Base-by-base conservation (phyloP, 2,888 invertebrate genomes). In the Lasioglossum leucozonium region DNA sequence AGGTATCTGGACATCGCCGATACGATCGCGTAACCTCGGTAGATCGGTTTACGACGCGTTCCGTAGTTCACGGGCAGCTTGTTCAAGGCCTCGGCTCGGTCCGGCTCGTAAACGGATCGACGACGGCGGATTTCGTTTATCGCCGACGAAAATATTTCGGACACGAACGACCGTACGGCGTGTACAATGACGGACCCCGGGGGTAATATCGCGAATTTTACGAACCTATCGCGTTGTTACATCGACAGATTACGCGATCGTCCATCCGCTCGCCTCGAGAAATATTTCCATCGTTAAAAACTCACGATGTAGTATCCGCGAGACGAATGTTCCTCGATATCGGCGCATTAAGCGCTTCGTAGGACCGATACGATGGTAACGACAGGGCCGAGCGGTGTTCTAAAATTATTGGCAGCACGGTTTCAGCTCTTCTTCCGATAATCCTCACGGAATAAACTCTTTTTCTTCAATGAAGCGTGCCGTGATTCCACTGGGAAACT, bases 71-170 rank as follows among this genome's bases (percentile, higher is more conserved):
- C 16, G 37, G 30, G 5, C 58, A 30, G 18, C 30, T 4, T 42
- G 62, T 42, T 30, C 62, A 40, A 62, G 58, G 62, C 22, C 58
- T 71, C 55, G 10, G n/a, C n/a, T 71, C 67, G 11, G 26, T 13
- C 34, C 5, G 2, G 80, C 42, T 78, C 37, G 71, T 81, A 79
- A 77, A 80, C 26, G 42, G 42, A 58, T 77, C 77, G 55, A 18
- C 13, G n/a, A 47, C 34, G 5, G 6, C 0, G 58, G 16, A 71
- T 40, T 62, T 80, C 58, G 77, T 72, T 87, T 79, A 85, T 76
- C 87, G 77, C 42, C 79, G 78, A 67, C 76, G 75, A 58, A 88
- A 80, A 78, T 58, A 78, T 79, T 81, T 10, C 71, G 69, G 37
- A 55, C 74, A 47, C 37, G 62, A 16, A 58, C 42, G 44, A 42